Evolutionary conservation across 1,140 invertebrate species (phyloP), one percentile per base, ranked within the genome.

Genomic region (Vanessa atalanta): DNA sequence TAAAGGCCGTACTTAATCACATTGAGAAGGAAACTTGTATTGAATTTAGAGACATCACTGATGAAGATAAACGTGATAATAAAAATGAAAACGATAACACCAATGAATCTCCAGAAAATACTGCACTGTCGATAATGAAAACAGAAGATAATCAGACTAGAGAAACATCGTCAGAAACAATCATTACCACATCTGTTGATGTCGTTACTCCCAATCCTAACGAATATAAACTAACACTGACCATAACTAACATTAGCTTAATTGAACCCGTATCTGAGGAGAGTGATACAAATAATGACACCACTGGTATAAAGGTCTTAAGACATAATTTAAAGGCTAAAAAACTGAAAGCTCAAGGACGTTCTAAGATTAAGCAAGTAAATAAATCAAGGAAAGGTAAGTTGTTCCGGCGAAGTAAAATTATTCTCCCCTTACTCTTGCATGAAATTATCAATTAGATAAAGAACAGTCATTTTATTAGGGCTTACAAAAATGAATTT

Each of bases 11-110:
- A 3, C 79, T 92, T 37, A 67, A 76, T 57, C 89, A 91, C 70
- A 89, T 92, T 65, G 82, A 89, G 85, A 88, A 87, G 57, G 89
- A 91, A 77, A 92, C 90, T 2, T 92, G 90, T 60, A 82, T 92
- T 64, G 69, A 85, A 74, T 92, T 92, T 51, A 74, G 76, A 77
- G 84, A 91, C 53, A 55, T 65, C 23, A 72, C 26, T 31, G 68
- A 72, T 9, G 55, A 71, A 48, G 70, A 84, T 65, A 63, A 70
- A 15, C 73, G 82, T 60, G 64, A 72, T 47, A 70, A 76, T 23
- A 57, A 74, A 14, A 37, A 47, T 23, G 31, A 60, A 50, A 61
- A 50, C 13, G 51, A 31, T 11, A 47, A 72, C 23, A 15, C 9
- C 16, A 14, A 26, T 48, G 20, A 31, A 55, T 8, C 43, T 60